These are phyloP conservation scores for Anguilla rostrata DNA, from an alignment of 2,113 vertebrate genomes.

Conservation along the genomic window DNA sequence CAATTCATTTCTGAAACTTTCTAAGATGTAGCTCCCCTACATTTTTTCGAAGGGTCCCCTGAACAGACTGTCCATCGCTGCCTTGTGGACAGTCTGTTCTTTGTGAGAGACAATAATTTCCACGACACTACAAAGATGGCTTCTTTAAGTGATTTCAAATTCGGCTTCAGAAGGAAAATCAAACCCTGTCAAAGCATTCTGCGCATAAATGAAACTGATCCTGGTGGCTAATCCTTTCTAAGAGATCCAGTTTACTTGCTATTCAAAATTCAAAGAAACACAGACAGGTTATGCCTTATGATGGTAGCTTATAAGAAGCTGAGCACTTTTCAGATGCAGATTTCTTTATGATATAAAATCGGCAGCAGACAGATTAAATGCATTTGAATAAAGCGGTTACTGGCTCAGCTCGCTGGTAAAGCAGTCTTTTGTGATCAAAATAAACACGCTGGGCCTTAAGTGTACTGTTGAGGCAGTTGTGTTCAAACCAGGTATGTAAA, in stretches of 20 bases:
- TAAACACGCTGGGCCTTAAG: not conserved
- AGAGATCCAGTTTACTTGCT: conserved; percentile 5
- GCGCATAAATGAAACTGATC: not conserved
- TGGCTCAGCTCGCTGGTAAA: not conserved
- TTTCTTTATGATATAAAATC: not conserved
- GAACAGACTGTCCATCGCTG: too few relatives aligned
- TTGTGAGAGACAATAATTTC: too few relatives aligned
- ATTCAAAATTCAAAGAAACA: not conserved
- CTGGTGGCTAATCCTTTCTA: not conserved
- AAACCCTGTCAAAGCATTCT: not conserved
- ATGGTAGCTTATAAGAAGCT: not conserved
- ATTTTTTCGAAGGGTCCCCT: not conserved
- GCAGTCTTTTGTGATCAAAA: not conserved
- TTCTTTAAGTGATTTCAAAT: not conserved
- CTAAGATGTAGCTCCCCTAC: not conserved
- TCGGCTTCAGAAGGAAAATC: not conserved
- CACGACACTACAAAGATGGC: not conserved
- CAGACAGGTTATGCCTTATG: not conserved
- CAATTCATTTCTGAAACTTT: not conserved
- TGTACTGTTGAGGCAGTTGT: not conserved
- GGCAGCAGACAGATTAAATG: not conserved
- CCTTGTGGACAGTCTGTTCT: too few relatives aligned
- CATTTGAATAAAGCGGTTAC: not conserved
- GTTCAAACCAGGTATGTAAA: not conserved
- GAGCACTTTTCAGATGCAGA: not conserved